Base-by-base conservation (phyloP, 2,888 invertebrate genomes). In the Drosophila anomalata region DNA sequence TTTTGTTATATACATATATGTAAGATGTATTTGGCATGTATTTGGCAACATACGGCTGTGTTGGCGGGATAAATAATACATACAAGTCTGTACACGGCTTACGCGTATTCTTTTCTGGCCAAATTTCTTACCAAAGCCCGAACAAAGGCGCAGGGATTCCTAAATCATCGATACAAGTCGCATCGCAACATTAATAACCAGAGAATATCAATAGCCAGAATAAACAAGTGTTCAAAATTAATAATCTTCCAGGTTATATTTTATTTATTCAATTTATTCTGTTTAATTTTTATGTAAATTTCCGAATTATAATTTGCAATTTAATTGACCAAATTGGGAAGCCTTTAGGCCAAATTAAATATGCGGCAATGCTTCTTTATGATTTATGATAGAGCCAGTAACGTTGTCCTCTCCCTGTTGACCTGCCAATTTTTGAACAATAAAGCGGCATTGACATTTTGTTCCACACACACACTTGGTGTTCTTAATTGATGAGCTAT, bases 91-190 rank as follows among this genome's bases (percentile, higher is more conserved):
- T 73, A 53, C 72, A 53, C 72, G 76, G 72, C 77, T 54, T 61
- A 73, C 66, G 66, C 47, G 74, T 75, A 54, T 66, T 66, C 61
- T 44, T 61, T 41, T 39, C 24, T 58, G 46, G 46, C 29, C 55
- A 5, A 50, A 57, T 56, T 51, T 59, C 42, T 36, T 67, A 54
- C 48, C 41, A 54, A 24, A 17, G 48, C 63, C 41, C 48, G 33
- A 62, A 53, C 48, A 66, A 46, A 39, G 36, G 44, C 46, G 47
- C 8, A 11, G 24, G 57, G 73, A 73, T 72, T 84, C 75, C 79
- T 74, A 74, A 82, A 86, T 83, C 86, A 83, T 78, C 77, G 73
- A 83, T 76, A 72, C 78, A 54, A 63, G 75, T 62, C 73, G 65
- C 83, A 62, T 22, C 52, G n/a, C 14, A 29, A 71, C 69, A 77